Evolutionary conservation across 2,888 invertebrate genomes (phyloP), one percentile per base, ranked within the genome.

Genomic region (Keiferia lycopersicella): DNA sequence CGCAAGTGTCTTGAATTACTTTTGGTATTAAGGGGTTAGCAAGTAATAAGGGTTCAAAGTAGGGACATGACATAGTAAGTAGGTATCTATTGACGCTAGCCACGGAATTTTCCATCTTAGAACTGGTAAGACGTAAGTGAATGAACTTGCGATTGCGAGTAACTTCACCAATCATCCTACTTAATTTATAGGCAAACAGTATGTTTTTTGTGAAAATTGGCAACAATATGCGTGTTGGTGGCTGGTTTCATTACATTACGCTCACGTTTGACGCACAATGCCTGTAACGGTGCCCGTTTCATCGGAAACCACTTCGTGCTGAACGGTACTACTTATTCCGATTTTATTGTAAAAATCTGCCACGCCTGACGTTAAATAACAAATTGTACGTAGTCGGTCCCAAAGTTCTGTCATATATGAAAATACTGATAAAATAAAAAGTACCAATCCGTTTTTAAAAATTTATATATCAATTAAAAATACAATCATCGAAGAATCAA

Each of bases 261-360:
- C 83, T 85, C 85, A 86, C 86, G 86, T 83, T 78, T 78, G 68
- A 77, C 78, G 77, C 78, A 84, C 85, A 85, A 84, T 84, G 82
- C 80, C 73, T 69, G 75, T 87, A 87, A 87, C 87, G 86, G 87
- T 84, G 73, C 69, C 66, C 69, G 70, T 78, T 76, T 79, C 76
- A 73, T 73, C 74, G 74, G 71, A 70, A 74, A 75, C 81, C 80
- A 81, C 74, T 78, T 77, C 77, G 78, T 79, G 78, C 73, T 79
- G 80, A 84, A 83, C 83, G 84, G 83, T 83, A 82, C 81, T 75
- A 74, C 77, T 79, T 79, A 82, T 81, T 83, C 78, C 75, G 75
- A 81, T 80, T 82, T 83, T 81, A 79, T 86, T 82, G 76, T 79
- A 77, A 81, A 83, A 83, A 80, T 78, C 74, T 77, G 75, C 73